phyloP scores from a whole-genome alignment of 1,140 invertebrate species.

The Aethina tumida region DNA sequence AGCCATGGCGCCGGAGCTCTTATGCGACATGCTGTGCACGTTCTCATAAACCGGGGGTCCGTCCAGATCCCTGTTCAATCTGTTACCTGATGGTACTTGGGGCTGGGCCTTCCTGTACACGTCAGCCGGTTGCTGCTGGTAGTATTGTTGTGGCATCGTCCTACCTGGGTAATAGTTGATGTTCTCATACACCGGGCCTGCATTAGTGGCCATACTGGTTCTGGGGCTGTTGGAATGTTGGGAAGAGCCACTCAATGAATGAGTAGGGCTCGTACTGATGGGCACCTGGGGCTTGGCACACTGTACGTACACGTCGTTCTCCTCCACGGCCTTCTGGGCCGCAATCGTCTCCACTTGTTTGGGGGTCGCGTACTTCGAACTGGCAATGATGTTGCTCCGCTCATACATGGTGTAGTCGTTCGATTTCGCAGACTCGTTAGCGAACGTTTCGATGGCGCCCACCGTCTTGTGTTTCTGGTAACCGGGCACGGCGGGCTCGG shows the following conservation, averaged over 20 bases:
- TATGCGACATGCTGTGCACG: constrained; percentile 46
- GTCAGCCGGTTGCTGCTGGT: constrained; percentile 42
- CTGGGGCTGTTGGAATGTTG: constrained; percentile 53
- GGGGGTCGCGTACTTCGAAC: constrained; percentile 65
- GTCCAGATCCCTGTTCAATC: constrained; percentile 25
- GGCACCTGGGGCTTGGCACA: constrained; percentile 38
- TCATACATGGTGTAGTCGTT: constrained; percentile 55
- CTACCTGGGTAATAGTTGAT: constrained; percentile 59
- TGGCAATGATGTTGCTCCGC: constrained; percentile 53
- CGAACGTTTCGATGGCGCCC: constrained; percentile 45
- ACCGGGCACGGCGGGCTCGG: constrained; percentile 19
- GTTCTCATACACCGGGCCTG: constrained; percentile 68
- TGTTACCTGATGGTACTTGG: constrained; percentile 51
- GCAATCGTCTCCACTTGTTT: constrained; percentile 51
- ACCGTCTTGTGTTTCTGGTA: constrained; percentile 33
- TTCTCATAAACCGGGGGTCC: constrained; percentile 61
- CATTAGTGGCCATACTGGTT: constrained; percentile 39
- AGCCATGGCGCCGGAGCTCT: constrained; percentile 22
- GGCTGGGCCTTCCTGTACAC: constrained; percentile 37
- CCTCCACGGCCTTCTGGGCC: constrained; percentile 21
- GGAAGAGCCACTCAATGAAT: constrained; percentile 47
- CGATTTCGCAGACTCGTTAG: constrained; percentile 31
- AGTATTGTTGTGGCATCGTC: constrained; percentile 48
- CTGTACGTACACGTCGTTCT: constrained; percentile 34
- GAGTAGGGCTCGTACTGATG: constrained; percentile 39